Conservation (phyloP, 2,888 invertebrate genomes). For the Cheilosia vulpina region DNA sequence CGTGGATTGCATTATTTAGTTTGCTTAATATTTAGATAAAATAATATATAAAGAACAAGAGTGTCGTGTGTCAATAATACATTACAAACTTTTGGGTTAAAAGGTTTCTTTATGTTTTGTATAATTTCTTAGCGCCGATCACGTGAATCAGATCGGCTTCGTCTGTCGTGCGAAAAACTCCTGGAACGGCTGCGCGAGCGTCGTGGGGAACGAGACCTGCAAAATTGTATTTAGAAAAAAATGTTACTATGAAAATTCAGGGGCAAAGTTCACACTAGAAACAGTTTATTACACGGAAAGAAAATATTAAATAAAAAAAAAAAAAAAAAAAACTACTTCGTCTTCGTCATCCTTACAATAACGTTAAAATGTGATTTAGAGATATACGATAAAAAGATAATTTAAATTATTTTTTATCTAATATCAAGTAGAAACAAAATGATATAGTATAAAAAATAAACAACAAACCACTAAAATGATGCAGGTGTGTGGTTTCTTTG, state of each 20-base stretch:
- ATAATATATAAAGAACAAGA: conserved; percentile 59
- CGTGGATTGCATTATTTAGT: conserved; percentile 28
- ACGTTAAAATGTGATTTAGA: conserved; percentile 25
- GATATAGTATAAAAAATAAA: conserved; percentile 74
- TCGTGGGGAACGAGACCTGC: conserved; percentile 83
- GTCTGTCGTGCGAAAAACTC: conserved; percentile 85
- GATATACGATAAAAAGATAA: conserved; percentile 41
- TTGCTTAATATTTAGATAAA: conserved; percentile 58
- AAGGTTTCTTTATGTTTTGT: conserved; percentile 2
- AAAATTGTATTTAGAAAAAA: conserved; percentile 33
- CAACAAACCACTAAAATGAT: conserved; percentile 76
- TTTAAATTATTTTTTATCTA: conserved; percentile 60
- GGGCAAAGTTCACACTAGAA: conserved; percentile 17
- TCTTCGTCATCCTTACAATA: conserved; percentile 43
- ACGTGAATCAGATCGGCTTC: conserved; percentile 86
- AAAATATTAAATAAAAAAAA: conserved; percentile 44
- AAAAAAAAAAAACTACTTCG: conserved; percentile 60
- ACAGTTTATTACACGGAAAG: conserved; percentile 34
- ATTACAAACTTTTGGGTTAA: conserved; percentile 32
- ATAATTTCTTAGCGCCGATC: conserved; percentile 84
- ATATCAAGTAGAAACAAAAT: conserved; percentile 65
- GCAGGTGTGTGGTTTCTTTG: conserved; percentile 73
- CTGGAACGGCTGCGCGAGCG: conserved; percentile 84
- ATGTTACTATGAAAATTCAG: conserved; percentile 14
- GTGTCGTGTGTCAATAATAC: conserved; percentile 15